Evolutionary conservation across 1,140 invertebrate species (phyloP).

Genomic region (Diachasma alloeum): DNA sequence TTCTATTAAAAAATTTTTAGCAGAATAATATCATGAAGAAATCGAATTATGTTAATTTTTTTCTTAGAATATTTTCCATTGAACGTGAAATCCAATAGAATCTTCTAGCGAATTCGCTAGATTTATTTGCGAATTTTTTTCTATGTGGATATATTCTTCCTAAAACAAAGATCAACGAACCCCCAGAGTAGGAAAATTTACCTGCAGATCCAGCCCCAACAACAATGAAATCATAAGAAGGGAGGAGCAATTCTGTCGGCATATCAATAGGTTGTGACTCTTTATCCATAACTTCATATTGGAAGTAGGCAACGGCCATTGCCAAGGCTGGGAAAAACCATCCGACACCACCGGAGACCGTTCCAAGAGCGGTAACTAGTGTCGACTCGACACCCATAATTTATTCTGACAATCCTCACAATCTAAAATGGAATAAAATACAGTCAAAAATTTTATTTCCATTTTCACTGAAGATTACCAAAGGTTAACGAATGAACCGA

Average conservation of each 20-base stretch:
- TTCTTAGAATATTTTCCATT: too few relatives aligned
- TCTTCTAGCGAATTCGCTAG: neutral
- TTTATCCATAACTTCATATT: constrained; percentile 80
- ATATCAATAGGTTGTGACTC: constrained; percentile 77
- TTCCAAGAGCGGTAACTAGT: constrained; percentile 53
- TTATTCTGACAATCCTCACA: neutral
- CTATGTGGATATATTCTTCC: too few relatives aligned
- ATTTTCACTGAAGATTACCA: too few relatives aligned
- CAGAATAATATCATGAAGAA: too few relatives aligned
- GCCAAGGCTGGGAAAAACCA: constrained; percentile 83
- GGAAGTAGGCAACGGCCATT: constrained; percentile 83
- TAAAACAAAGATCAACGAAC: too few relatives aligned
- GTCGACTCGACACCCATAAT: constrained; percentile 55
- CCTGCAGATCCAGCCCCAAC: constrained; percentile 96
- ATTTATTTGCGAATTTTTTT: neutral
- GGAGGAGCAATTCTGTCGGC: constrained; percentile 70
- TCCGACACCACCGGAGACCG: constrained; percentile 68
- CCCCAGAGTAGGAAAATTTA: too few relatives aligned
- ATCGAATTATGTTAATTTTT: too few relatives aligned
- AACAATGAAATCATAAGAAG: constrained; percentile 85
- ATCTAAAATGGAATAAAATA: constrained; percentile 6
- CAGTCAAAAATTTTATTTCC: too few relatives aligned
- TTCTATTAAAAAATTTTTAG: too few relatives aligned
- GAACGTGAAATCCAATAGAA: too few relatives aligned
- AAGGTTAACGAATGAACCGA: too few relatives aligned